phyloP scores from a whole-genome alignment of 2,888 invertebrate genomes.

The Nomada lathburiana region DNA sequence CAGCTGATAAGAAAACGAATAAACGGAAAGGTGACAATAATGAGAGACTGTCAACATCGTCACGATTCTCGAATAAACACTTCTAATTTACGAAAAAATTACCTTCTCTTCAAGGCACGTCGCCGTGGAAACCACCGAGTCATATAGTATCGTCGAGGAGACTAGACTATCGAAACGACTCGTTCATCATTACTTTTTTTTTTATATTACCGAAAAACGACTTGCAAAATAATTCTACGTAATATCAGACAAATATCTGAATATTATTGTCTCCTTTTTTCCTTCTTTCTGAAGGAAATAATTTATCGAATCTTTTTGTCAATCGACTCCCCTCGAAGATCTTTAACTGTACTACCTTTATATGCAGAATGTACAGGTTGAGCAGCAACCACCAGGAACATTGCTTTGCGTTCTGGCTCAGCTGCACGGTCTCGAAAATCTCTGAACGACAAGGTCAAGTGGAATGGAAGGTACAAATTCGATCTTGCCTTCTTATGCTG shows the following conservation, averaged over 20 bases:
- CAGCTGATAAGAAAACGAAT: constrained; percentile 37
- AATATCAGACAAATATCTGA: background rate
- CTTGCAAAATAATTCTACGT: background rate
- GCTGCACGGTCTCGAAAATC: constrained; percentile 85
- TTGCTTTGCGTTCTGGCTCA: constrained; percentile 84
- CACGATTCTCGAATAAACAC: constrained; percentile 23
- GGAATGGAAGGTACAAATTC: constrained; percentile 89
- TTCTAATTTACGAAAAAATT: constrained; percentile 50
- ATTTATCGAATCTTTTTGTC: constrained; percentile 52
- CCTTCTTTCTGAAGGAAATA: background rate
- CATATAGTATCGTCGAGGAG: constrained; percentile 52
- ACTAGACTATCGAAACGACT: constrained; percentile 52
- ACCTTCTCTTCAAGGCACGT: constrained; percentile 57
- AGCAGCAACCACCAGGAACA: constrained; percentile 87
- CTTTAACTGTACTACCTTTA: constrained; percentile 87
- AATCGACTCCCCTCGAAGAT: constrained; percentile 38
- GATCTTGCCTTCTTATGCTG: constrained; percentile 85
- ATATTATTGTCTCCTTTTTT: background rate
- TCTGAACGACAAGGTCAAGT: constrained; percentile 89
- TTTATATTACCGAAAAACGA: background rate
- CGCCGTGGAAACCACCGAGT: constrained; percentile 67
- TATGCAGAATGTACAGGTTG: constrained; percentile 91
- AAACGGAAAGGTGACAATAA: constrained; percentile 44
- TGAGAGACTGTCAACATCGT: constrained; percentile 45
- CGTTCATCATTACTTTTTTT: constrained; percentile 13